Evolutionary conservation across 1,140 invertebrate genomes (phyloP).

Genomic region (Brachionus manjavacas): DNA sequence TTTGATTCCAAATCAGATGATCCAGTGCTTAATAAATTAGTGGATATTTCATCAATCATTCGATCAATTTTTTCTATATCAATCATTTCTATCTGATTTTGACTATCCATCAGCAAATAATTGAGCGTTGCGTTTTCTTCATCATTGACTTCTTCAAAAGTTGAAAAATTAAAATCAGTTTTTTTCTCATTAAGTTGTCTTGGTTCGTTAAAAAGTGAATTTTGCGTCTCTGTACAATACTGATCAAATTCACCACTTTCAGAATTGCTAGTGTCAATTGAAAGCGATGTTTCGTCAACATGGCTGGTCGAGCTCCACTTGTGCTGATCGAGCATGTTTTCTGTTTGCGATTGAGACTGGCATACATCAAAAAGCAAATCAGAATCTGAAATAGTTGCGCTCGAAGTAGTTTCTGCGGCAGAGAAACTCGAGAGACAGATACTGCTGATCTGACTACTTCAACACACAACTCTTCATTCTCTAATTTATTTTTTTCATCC

Average conservation of each 20-base stretch:
- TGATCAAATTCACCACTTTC: not conserved
- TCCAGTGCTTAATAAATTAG: not conserved
- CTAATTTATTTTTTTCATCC: not conserved
- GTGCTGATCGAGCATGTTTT: not conserved
- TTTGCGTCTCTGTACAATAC: not conserved
- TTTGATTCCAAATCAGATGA: not conserved
- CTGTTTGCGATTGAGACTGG: not conserved
- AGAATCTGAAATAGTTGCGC: not conserved
- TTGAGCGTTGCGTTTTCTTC: not conserved
- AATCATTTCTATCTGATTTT: not conserved
- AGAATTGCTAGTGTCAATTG: not conserved
- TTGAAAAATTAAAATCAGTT: not conserved
- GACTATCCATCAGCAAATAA: not conserved
- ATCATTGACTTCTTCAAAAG: not conserved
- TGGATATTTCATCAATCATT: not conserved
- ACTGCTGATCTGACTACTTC: conserved; percentile 31
- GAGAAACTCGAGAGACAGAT: conserved; percentile 40
- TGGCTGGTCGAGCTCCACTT: not conserved
- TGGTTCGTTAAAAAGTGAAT: not conserved
- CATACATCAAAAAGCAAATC: not conserved
- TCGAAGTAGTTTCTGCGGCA: conserved; percentile 33
- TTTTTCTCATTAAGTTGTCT: not conserved
- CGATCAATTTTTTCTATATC: not conserved
- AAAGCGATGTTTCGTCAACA: not conserved
- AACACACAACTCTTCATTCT: not conserved